Percentiles rank a stretch among this genome's conserved stretches.
Evolutionary conservation across 2,888 invertebrate species (phyloP).

Genomic region (Lacanobia oleracea): DNA sequence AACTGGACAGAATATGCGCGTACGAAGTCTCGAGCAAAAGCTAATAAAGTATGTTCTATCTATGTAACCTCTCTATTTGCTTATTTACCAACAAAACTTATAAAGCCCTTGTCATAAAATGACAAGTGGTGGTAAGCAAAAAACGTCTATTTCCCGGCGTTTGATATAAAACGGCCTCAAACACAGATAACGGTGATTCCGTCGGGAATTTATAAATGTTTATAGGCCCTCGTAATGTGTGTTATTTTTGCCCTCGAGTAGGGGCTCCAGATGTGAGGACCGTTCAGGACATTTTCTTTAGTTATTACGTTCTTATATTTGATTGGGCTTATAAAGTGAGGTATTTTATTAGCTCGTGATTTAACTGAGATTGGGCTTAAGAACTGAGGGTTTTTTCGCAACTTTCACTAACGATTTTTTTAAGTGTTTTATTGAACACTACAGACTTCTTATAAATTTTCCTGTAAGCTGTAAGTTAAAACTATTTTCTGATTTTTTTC

Average conservation of each 20-base stretch:
- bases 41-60: no score
- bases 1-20: no score
- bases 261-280: constrained; percentile 30
- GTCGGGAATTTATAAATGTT: constrained; percentile 67
- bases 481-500: no score
- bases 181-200: constrained; percentile 52
- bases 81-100: constrained; percentile 15
- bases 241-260: constrained; percentile 53
- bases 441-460: no score
- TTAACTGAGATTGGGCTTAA: background rate
- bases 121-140: background rate
- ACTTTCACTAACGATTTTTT: no score
- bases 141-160: background rate
- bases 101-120: constrained; percentile 7
- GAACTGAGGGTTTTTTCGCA: no score
- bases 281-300: constrained; percentile 15
- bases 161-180: constrained; percentile 56
- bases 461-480: no score
- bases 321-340: constrained; percentile 25
- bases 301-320: constrained; percentile 24
- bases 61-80: no score
- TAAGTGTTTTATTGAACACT: no score
- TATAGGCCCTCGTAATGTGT: constrained; percentile 65
- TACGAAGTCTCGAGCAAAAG: no score
- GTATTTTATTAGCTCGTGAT: background rate